Evolutionary conservation across 1,140 invertebrate genomes (phyloP), one percentile per base, ranked within the genome.

Genomic region (Spodoptera litura): DNA sequence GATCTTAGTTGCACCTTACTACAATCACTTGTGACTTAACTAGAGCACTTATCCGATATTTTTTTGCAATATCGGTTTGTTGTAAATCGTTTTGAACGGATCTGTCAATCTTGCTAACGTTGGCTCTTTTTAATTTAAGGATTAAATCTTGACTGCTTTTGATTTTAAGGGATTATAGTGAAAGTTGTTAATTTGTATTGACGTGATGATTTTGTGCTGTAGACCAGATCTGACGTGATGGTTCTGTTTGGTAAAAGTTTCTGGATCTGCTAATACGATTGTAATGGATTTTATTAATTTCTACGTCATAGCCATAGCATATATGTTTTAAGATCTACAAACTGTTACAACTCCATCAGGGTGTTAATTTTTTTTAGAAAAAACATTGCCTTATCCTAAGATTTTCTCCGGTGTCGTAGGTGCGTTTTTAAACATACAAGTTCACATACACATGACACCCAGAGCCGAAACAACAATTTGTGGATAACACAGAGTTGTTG

Each of bases 11-110:
- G 78, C 86, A 85, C 80, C 81, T 84, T 86, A 81, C 66, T 80
- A 83, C 86, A 84, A 87, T 90, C 84, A 84, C 84, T 86, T 82
- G 81, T 83, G 85, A 87, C 82, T 81, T 84, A 91, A 86, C 83
- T 90, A 83, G 89, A 86, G 81, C 90, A 87, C 66, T 85, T 83
- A 79, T 84, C 80, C 64, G 76, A 74, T 79, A 51, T 51, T 77
- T 87, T 89, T 89, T 87, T 86, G 83, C 82, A 83, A 79, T 72
- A 79, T 51, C 64, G 53, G 56, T 78, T 80, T 83, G 79, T 55
- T 55, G 80, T 77, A 83, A 85, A 80, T 64, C 59, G n/a, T 58
- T 73, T 72, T 78, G 79, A 81, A 78, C 81, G 38, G 82, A 83
- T 87, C 83, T 68, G 79, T 85, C 83, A 85, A 82, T 85, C 80